phyloP scores from a whole-genome alignment of 2,888 invertebrate species.

The Spodoptera littoralis region DNA sequence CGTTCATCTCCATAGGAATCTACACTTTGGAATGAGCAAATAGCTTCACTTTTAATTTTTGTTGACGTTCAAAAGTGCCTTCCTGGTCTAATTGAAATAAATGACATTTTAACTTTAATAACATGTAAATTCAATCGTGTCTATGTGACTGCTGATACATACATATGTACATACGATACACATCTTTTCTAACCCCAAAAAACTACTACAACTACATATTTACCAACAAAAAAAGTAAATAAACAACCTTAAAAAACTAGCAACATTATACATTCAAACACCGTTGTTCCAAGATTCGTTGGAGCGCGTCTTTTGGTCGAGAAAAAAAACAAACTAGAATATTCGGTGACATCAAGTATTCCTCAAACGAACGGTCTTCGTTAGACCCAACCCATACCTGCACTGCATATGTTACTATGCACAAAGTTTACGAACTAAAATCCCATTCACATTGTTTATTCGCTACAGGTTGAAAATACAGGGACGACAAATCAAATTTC shows the following conservation, averaged over 20 bases:
- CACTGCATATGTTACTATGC: constrained; percentile 85
- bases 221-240: background rate
- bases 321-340: constrained; percentile 59
- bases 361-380: constrained; percentile 80
- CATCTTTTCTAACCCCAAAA: too few species aligned
- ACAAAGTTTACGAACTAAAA: constrained; percentile 80
- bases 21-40: too few species aligned
- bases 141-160: too few species aligned
- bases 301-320: constrained; percentile 36
- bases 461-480: constrained; percentile 80
- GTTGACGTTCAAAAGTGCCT: too few species aligned
- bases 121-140: too few species aligned
- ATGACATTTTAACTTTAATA: too few species aligned
- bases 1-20: too few species aligned
- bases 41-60: too few species aligned
- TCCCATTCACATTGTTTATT: constrained; percentile 81
- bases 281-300: constrained; percentile 41
- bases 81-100: too few species aligned
- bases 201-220: background rate
- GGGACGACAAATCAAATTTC: constrained; percentile 83
- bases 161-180: too few species aligned
- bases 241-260: constrained; percentile 13
- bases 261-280: constrained; percentile 53
- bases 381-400: constrained; percentile 84
- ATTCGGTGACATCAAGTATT: constrained; percentile 82